Base-by-base conservation (phyloP, 2,113 vertebrate species). In the Rhadina sibilatrix region DNA sequence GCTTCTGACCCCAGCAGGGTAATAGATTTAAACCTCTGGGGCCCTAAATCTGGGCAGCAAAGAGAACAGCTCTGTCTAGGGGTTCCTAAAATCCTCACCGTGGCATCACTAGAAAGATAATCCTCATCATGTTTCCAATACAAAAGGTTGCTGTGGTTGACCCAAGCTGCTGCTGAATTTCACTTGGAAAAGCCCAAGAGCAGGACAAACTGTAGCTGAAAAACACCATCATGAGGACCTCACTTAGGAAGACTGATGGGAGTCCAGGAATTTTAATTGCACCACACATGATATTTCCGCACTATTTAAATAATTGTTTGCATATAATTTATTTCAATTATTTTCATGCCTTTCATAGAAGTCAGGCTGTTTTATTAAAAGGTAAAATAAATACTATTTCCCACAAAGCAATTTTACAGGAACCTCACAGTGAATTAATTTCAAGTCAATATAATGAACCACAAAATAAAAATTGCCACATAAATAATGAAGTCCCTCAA, bases 311-410 rank as follows among this genome's bases (percentile, higher is more conserved):
- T 53, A 53, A 84, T 59, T 78, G 81, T 91, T 94, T 89, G 83
- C 69, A 37, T 66, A 56, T 28, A 54, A 86, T 81, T 91, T 89
- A 71, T 84, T 94, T 94, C 47, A 52, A 25, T 96, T 94, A 86
- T 90, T 90, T 93, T 57, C 76, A 53, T 42, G 75, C n/a, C 44
- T 64, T 83, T 59, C 64, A 11, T 3, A 81, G 54, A 38, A 88
- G 24, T 50, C 53, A 5, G 31, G 35, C 6, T 0, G 11, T 80
- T 92, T 77, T 56, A 88, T 33, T 86, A 89, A 86, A 93, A 90
- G 18, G 38, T 52, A 93, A 81, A 94, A 93, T 68, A 95, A 94
- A 95, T 33, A 88, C 18, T 49, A 78, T 59, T 92, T 95, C 5
- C 37, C 31, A 77, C 44, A 78, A 92, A 77, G 38, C 24, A 66